Percentiles rank a stretch among this genome's conserved stretches.
Conservation (phyloP, 2,113 vertebrate species). For the Dendropsophus ebraccatus region DNA sequence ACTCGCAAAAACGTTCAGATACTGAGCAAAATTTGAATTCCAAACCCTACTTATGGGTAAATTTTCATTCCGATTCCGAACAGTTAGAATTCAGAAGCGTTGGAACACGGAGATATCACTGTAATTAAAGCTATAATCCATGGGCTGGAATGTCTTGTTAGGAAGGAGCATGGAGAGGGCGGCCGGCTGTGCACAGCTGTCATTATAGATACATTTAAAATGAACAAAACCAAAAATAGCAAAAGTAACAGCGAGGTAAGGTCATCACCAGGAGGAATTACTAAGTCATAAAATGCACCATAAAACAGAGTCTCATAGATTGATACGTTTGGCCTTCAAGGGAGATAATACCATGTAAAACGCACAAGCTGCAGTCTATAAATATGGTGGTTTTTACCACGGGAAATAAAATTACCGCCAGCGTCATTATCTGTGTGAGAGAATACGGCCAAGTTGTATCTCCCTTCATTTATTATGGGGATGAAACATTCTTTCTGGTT, state of each 20-base stretch:
- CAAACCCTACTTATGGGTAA: no score
- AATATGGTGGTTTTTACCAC: no score
- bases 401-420: no score
- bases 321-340: no score
- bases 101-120: neutral
- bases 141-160: neutral
- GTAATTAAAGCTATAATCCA: neutral
- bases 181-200: neutral
- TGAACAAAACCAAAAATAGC: neutral
- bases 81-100: no score
- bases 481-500: no score
- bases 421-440: neutral
- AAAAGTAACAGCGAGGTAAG: neutral
- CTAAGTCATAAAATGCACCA: neutral
- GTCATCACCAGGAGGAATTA: neutral
- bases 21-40: no score
- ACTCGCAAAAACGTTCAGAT: no score
- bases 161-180: neutral
- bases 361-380: no score
- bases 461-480: neutral
- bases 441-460: neutral
- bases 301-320: neutral
- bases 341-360: no score
- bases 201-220: neutral
- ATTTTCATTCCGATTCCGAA: no score